These are phyloP conservation scores for Sarcophaga carnaria DNA, from an alignment of 2,888 invertebrate species.

Conservation along the genomic window DNA sequence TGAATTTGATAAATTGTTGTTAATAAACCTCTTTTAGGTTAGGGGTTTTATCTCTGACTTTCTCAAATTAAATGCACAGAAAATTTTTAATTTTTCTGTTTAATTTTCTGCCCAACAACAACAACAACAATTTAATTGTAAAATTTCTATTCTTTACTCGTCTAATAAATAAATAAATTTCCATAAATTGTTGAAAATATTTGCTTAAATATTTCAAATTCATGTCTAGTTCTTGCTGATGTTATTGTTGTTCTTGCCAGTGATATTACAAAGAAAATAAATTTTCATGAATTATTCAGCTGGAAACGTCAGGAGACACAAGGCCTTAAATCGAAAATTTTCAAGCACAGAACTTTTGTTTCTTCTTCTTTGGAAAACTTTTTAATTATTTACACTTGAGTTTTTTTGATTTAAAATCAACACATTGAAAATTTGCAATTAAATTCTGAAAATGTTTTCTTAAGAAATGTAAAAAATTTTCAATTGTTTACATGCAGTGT, in stretches of 20 bases:
- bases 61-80: neutral
- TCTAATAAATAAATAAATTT: neutral
- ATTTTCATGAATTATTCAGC: too few relatives aligned
- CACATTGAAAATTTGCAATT: neutral
- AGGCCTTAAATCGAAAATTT: neutral
- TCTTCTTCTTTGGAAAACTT: neutral
- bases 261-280: too few relatives aligned
- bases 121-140: neutral
- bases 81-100: neutral
- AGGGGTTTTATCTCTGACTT: neutral
- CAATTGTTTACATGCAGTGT: conserved; percentile 1
- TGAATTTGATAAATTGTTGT: conserved; percentile 45
- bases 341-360: neutral
- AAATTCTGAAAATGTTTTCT: neutral
- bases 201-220: too few relatives aligned
- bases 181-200: neutral
- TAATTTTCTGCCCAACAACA: neutral
- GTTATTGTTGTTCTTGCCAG: too few relatives aligned
- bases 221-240: too few relatives aligned
- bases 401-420: too few relatives aligned
- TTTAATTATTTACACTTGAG: neutral
- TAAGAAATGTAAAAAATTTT: neutral
- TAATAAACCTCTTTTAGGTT: neutral
- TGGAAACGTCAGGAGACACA: neutral
- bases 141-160: neutral